Percentiles rank a stretch among this genome's conserved stretches.
Conservation (phyloP, 2,797 vertebrate species). For the Discoglossus pictus region DNA sequence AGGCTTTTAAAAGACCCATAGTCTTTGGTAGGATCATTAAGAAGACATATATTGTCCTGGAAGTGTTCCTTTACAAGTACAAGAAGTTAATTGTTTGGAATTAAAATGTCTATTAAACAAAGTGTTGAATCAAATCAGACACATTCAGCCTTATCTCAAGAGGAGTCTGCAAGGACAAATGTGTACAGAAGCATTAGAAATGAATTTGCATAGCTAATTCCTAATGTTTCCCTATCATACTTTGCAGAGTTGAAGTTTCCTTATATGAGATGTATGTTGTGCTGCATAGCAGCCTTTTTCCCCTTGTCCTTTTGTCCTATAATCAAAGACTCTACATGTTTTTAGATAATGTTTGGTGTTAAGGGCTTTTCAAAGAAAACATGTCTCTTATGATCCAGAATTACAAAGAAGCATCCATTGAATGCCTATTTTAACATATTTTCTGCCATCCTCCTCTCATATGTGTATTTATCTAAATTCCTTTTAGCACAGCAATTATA, state of each 20-base stretch:
- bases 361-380: too few species aligned
- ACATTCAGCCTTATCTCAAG: constrained; percentile 37
- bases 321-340: constrained; percentile 10
- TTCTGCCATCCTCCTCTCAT: not conserved
- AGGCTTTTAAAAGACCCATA: not conserved
- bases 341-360: not conserved
- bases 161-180: constrained; percentile 47
- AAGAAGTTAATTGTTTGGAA: constrained; percentile 38
- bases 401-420: too few species aligned
- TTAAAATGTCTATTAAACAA: constrained; percentile 36
- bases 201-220: constrained; percentile 41
- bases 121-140: constrained; percentile 43
- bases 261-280: not conserved
- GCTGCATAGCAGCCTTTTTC: not conserved
- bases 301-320: not conserved
- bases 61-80: constrained; percentile 25
- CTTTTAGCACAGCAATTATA: constrained; percentile 10
- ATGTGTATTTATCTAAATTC: not conserved
- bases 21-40: not conserved
- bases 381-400: too few species aligned
- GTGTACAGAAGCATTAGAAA: constrained; percentile 41
- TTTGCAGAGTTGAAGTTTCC: not conserved
- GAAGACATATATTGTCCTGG: constrained; percentile 5
- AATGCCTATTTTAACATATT: not conserved
- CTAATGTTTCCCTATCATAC: constrained; percentile 12